These are phyloP conservation scores for Magallana nippona DNA, from an alignment of 2,888 invertebrate species.

Conservation along the genomic window DNA sequence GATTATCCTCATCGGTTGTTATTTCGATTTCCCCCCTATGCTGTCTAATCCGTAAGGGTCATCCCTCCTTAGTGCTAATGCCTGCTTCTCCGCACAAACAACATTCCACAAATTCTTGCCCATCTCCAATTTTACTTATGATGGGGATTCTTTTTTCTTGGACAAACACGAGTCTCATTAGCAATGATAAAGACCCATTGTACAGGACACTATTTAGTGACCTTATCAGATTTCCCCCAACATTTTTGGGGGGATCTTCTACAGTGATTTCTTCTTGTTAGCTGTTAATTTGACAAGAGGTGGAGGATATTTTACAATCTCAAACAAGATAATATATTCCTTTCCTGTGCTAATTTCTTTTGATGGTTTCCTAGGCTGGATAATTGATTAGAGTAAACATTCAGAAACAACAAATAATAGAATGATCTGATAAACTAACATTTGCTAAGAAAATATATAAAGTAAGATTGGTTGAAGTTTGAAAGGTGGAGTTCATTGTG, in stretches of 20 bases:
- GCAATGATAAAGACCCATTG: slow-evolving; percentile 21
- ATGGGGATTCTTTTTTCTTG: neutral
- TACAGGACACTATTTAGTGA: neutral
- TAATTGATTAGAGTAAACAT: neutral
- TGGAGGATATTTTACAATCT: neutral
- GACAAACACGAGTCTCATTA: neutral
- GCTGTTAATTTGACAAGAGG: slow-evolving; percentile 10
- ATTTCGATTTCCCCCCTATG: neutral
- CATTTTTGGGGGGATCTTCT: neutral
- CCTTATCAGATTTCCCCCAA: neutral
- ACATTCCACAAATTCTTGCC: slow-evolving; percentile 23
- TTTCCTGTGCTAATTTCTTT: neutral
- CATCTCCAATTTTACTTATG: slow-evolving; percentile 32
- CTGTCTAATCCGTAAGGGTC: slow-evolving; percentile 21
- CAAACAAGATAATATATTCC: slow-evolving; percentile 10
- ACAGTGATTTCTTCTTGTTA: neutral
- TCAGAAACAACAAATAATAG: neutral
- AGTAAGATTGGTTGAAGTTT: neutral
- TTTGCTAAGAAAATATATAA: neutral
- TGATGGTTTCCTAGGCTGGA: neutral
- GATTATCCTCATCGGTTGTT: neutral
- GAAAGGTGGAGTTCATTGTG: neutral
- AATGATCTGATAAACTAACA: neutral
- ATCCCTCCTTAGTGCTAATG: neutral
- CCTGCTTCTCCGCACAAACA: slow-evolving; percentile 19